Base-by-base conservation (phyloP, 2,888 invertebrate genomes). In the Lysandra bellargus region DNA sequence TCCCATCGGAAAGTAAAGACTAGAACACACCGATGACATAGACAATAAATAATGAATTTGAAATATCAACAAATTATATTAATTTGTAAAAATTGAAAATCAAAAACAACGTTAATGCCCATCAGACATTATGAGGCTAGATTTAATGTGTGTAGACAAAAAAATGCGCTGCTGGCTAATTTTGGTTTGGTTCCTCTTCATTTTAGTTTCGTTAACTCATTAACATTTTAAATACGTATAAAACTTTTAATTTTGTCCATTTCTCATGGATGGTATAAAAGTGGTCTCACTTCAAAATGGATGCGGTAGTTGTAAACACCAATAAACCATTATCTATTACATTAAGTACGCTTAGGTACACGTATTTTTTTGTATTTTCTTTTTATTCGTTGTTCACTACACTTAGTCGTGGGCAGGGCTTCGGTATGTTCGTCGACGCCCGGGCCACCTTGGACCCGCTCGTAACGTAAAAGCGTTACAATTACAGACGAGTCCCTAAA, bases 341-440 rank as follows among this genome's bases (percentile, higher is more conserved):
- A 92, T 90, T 90, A 91, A 90, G 88, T 90, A 90, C 89, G 85
- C 89, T 88, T 88, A 82, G 80, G 88, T 91, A 92, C 90, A 91
- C 88, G 82, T 87, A 85, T 88, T 87, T 90, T 92, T 93, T 92
- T 90, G 87, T 90, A 85, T 91, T 84, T 88, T 87, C 88, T 91
- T 89, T 91, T 92, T 89, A 88, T 90, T 94, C 93, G 94, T 94
- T 94, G 93, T 93, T 88, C 83, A 89, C 92, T 93, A 93, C 92
- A 83, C 83, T 81, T 72, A 86, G 88, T 89, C 88, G 88, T 84
- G 89, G 87, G 89, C 82, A 85, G 87, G 88, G 87, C 85, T 83
- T 83, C 81, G 75, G 61, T 57, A 76, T 53, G 14, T 73, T 81
- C 79, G 61, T 79, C 69, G 17, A 72, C 82, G 85, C 85, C 87